Base-by-base conservation (phyloP, 92 coral and sea anemone species). In the Parazoanthus swiftii region DNA sequence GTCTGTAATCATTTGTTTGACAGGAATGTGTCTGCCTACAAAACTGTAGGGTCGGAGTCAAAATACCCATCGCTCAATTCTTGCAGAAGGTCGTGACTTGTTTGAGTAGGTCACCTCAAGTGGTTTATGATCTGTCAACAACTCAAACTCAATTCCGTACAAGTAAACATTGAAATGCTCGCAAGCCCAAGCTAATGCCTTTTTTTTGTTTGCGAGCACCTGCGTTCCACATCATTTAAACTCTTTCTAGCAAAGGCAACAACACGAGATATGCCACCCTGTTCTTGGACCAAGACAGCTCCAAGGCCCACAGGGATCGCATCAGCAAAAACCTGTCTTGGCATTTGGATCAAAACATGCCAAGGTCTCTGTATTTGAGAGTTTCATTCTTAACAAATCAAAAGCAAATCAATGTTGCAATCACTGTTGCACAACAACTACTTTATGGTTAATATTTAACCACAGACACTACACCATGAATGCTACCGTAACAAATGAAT, bases 301-400 rank as follows among this genome's bases (percentile, higher is more conserved):
- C 94, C 89, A 44, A 90, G 81, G 5, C 94, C 92, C 15, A 81
- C 92, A 35, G 94, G 95, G 38, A 94, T 91, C 9, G 91, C 88
- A 86, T 91, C 95, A 20, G 81, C 76, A 80, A 88, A 83, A 11
- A 90, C 85, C 83, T 35, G 88, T 90, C 76, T 72, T 78, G 23
- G 89, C 91, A 48, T 75, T 72, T 16, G 75, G 68, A 38, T 93
- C 90, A 76, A 90, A 88, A 35, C 85, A 91, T 82, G 80, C 90
- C 37, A 89, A 85, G 50, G 93, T 83, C 80, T 89, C 85, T 1
- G 91, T 88, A 85, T 79, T 88, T 81, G 85, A 80, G 71, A 85
- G 91, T 35, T 90, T 88, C 36, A 76, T 67, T 76, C 39, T 83
- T 63, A 88, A 74, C 74, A 76, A 43, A 36, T 88, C 71, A 81